These are phyloP conservation scores for Agrilus planipennis DNA, from an alignment of 1,140 invertebrate species.

Conservation along the genomic window DNA sequence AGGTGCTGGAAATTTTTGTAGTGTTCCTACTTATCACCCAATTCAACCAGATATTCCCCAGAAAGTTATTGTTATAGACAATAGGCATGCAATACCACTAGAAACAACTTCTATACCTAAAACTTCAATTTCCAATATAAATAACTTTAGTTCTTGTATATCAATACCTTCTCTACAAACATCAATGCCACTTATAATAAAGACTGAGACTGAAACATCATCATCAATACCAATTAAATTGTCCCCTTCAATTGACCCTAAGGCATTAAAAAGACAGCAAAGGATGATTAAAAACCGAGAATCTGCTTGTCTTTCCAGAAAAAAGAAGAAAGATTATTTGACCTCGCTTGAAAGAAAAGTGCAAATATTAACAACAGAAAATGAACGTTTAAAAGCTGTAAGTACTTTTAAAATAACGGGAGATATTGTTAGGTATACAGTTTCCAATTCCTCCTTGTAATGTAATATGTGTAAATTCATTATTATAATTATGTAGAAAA, in stretches of 20 bases:
- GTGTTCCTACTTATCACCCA: too few species aligned
- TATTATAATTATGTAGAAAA: not conserved
- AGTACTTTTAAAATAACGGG: conserved; percentile 33
- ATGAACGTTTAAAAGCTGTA: conserved; percentile 56
- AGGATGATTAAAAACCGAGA: conserved; percentile 85
- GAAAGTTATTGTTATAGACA: conserved; percentile 24
- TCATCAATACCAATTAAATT: conserved; percentile 10
- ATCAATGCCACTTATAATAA: not conserved
- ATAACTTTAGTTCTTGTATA: conserved; percentile 9
- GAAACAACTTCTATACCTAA: conserved; percentile 10
- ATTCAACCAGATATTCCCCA: not conserved
- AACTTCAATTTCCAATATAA: conserved; percentile 6
- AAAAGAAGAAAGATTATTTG: conserved; percentile 88
- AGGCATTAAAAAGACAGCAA: conserved; percentile 67
- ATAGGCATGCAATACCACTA: conserved; percentile 12
- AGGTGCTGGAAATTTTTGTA: too few species aligned
- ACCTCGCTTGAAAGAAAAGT: conserved; percentile 62
- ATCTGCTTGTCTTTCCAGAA: conserved; percentile 78
- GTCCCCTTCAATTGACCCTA: conserved; percentile 28
- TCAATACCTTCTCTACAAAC: conserved; percentile 7
- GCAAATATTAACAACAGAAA: conserved; percentile 58
- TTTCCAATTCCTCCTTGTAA: not conserved
- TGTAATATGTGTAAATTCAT: not conserved
- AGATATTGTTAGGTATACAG: not conserved
- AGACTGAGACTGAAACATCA: conserved; percentile 9